Base-by-base conservation (phyloP, 2,113 vertebrate genomes). In the Fregetta grallaria region DNA sequence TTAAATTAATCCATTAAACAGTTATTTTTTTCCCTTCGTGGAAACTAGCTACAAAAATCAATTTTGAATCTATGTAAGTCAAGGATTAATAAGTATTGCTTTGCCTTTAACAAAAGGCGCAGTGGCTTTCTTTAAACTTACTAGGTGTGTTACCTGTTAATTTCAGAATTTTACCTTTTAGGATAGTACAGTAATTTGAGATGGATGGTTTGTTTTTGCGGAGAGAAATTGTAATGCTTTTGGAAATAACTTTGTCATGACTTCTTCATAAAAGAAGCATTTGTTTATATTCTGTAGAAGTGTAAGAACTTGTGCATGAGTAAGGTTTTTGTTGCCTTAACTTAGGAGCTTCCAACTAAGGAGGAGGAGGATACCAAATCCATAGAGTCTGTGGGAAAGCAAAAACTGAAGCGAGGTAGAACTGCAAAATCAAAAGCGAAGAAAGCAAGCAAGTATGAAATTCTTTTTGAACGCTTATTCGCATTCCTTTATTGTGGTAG, bases 381-480 rank as follows among this genome's bases (percentile, higher is more conserved):
- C 58, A 0, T 17, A 73, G 92, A 97, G 58, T 50, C 94, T 16
- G 50, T 47, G 42, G 97, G 20, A 93, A 97, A 97, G 79, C 95
- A 88, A 68, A 96, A 96, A 61, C 18, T 44, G 29, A 98, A 96
- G 94, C 96, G 92, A 94, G 85, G 78, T 20, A 96, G 93, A 97
- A 73, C 96, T 83, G 34, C 96, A 74, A 96, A 92, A 78, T 82
- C 95, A 40, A 97, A 96, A 95, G 29, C 45, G 55, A 97, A 95
- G 79, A 88, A 95, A 92, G n/a, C 87, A 61, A 97, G 84, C 95
- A 98, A 92, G 98, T 98, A 98, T 40, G 93, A 53, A 56, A 66
- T 55, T 59, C 3, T 45, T 52, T 88, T 59, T 36, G 1, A 59
- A 53, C 6, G 26, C 11, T 77, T 61, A 15, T 2, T 19, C 50